Conservation (phyloP, 1,140 invertebrate genomes). For the Drosophila murphyi region DNA sequence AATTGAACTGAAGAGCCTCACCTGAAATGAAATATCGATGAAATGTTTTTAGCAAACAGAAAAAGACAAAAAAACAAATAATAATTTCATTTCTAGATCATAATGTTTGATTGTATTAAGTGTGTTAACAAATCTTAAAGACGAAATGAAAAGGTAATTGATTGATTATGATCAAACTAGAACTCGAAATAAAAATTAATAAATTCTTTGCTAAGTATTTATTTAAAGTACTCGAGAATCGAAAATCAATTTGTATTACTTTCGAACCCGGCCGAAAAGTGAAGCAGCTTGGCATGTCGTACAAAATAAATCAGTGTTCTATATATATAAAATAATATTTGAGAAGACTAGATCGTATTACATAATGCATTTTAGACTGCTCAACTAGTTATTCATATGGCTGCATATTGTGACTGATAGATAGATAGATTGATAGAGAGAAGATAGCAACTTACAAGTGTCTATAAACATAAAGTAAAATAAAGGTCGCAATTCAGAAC, state of each 20-base stretch:
- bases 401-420: constrained; percentile 17
- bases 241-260: constrained; percentile 47
- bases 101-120: constrained; percentile 59
- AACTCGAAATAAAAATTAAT: constrained; percentile 52
- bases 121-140: constrained; percentile 53
- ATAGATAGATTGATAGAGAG: neutral
- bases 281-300: constrained; percentile 28
- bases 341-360: constrained; percentile 42
- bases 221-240: constrained; percentile 39
- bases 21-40: neutral
- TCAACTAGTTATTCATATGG: constrained; percentile 32
- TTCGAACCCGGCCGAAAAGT: constrained; percentile 45
- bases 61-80: constrained; percentile 31
- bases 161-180: constrained; percentile 15
- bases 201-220: constrained; percentile 69
- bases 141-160: constrained; percentile 25
- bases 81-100: constrained; percentile 49
- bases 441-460: neutral
- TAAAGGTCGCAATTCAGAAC: neutral
- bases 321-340: constrained; percentile 16
- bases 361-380: constrained; percentile 31
- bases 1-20: too few relatives aligned
- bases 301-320: neutral
- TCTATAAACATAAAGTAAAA: neutral
- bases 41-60: neutral